Percentiles rank a stretch among this genome's conserved stretches.
Conservation (phyloP, 2,888 invertebrate species). For the Dolomedes plantarius region DNA sequence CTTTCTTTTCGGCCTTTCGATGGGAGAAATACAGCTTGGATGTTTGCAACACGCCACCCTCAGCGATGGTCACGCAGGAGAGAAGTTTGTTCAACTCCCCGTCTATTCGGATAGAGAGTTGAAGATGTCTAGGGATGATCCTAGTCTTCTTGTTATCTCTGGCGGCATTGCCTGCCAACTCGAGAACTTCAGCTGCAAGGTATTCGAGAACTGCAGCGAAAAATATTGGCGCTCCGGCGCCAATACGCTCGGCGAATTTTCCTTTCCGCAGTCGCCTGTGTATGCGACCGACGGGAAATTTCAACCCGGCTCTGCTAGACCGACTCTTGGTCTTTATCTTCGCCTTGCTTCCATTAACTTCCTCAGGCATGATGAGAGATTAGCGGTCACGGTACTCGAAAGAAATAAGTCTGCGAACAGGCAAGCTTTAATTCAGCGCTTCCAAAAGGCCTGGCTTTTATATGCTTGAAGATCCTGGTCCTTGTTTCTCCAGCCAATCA, state of each 20-base stretch:
- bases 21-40: too few relatives aligned
- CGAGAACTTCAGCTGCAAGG: background rate
- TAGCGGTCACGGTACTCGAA: too few relatives aligned
- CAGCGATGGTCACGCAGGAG: background rate
- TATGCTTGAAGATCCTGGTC: too few relatives aligned
- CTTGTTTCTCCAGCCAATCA: too few relatives aligned
- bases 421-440: too few relatives aligned
- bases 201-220: background rate
- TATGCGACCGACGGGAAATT: background rate
- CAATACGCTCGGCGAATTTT: background rate
- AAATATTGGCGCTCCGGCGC: background rate
- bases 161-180: background rate
- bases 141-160: background rate
- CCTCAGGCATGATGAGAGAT: too few relatives aligned
- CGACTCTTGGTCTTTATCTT: background rate
- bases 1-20: too few relatives aligned
- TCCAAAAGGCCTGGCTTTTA: too few relatives aligned
- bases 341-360: background rate
- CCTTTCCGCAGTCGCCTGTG: background rate
- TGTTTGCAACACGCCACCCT: background rate
- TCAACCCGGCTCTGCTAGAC: background rate
- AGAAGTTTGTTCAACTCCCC: background rate
- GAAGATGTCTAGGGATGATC: background rate
- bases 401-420: too few relatives aligned
- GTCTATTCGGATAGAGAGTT: background rate